Percentiles rank a stretch among this genome's conserved stretches.
These are phyloP conservation scores for Epizoanthus rinbou DNA, from an alignment of 92 coral and sea anemone species.

Conservation along the genomic window DNA sequence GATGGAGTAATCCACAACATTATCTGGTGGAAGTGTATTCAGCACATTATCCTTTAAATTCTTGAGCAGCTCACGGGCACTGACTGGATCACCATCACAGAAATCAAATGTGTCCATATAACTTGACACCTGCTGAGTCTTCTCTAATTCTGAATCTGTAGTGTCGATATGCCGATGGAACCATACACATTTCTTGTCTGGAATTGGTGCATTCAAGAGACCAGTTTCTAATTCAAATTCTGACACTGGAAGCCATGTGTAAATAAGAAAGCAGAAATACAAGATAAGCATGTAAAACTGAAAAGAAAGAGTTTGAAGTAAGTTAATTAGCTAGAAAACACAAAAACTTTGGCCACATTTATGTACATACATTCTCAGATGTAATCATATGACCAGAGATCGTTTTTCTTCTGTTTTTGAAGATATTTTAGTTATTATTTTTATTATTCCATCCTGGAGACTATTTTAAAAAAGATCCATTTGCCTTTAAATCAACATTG, in stretches of 20 bases:
- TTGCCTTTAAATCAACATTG: too few relatives aligned
- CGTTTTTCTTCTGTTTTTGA: too few relatives aligned
- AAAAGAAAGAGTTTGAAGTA: neutral
- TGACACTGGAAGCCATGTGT: constrained; percentile 50
- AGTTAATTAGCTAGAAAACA: too few relatives aligned
- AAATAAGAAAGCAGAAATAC: neutral
- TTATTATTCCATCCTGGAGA: too few relatives aligned
- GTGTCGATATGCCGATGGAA: constrained; percentile 69
- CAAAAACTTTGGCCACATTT: neutral
- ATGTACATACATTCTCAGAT: neutral
- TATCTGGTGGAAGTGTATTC: constrained; percentile 43
- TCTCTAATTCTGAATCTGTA: constrained; percentile 17
- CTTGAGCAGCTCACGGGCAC: constrained; percentile 41
- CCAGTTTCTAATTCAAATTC: constrained; percentile 78
- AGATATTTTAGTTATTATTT: too few relatives aligned
- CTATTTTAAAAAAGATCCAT: too few relatives aligned
- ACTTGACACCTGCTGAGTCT: constrained; percentile 33
- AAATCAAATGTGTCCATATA: constrained; percentile 42
- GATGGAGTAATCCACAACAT: constrained; percentile 54
- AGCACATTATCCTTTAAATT: constrained; percentile 59
- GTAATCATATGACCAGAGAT: too few relatives aligned
- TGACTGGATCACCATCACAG: constrained; percentile 16
- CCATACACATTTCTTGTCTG: constrained; percentile 73
- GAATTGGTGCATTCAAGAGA: constrained; percentile 53
- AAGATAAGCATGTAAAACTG: neutral